phyloP scores from a whole-genome alignment of 1,140 invertebrate genomes.

The Aplysia californica region DNA sequence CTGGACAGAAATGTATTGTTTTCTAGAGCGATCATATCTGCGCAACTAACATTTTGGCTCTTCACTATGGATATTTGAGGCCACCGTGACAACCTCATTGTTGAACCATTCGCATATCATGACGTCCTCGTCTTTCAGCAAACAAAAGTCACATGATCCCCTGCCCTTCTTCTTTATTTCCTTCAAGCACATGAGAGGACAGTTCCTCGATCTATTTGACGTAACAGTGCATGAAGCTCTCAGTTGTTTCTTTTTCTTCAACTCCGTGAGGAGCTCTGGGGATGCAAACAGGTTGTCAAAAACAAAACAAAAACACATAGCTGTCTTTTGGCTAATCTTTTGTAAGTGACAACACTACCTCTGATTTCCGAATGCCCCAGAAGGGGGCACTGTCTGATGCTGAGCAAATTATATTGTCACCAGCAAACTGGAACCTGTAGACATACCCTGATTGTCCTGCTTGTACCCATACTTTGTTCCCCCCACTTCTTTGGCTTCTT shows the following conservation, averaged over 20 bases:
- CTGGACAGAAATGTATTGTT: not conserved
- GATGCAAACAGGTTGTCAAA: not conserved
- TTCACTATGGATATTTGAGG: not conserved
- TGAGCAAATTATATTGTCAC: too few species aligned
- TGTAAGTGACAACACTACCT: too few species aligned
- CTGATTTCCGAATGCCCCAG: too few species aligned
- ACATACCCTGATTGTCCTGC: not conserved
- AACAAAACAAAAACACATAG: not conserved
- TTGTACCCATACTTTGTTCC: not conserved
- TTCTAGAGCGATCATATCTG: not conserved
- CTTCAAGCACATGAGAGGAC: not conserved
- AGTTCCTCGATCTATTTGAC: not conserved
- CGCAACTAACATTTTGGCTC: not conserved
- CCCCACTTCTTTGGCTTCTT: not conserved
- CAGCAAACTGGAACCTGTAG: not conserved
- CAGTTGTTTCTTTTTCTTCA: too few species aligned
- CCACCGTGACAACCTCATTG: not conserved
- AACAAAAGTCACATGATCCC: not conserved
- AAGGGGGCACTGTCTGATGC: too few species aligned
- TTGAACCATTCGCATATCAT: not conserved
- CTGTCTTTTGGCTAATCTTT: too few species aligned
- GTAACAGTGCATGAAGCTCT: not conserved
- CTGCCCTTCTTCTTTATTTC: not conserved
- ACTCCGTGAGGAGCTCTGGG: not conserved
- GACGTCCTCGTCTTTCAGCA: not conserved